Evolutionary conservation across 92 coral and sea anemone species (phyloP).

Genomic region (Actinostola sp.): DNA sequence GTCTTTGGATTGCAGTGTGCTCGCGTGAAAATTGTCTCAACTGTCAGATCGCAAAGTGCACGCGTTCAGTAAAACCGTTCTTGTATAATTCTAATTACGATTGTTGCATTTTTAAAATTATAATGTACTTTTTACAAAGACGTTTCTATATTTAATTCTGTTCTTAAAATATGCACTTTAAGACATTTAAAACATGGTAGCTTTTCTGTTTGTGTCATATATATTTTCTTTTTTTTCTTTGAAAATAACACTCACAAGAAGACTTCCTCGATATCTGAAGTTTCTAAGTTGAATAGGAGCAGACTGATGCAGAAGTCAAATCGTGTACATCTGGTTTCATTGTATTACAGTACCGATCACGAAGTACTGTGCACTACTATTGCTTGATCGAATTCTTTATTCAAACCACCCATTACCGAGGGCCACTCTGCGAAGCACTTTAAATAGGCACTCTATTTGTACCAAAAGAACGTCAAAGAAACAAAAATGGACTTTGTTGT

Average conservation of each 20-base stretch:
- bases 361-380: not conserved
- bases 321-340: slow-evolving; percentile 8
- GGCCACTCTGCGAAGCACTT: not conserved
- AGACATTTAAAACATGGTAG: not conserved
- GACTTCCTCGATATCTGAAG: not conserved
- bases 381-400: slow-evolving; percentile 12
- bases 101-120: not conserved
- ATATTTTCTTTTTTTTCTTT: not conserved
- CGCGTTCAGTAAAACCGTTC: not conserved
- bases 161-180: slow-evolving; percentile 4
- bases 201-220: not conserved
- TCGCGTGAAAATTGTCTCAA: not conserved
- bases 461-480: not conserved
- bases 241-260: not conserved
- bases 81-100: not conserved
- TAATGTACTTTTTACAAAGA: slow-evolving; percentile 6
- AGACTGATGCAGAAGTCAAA: slow-evolving; percentile 15
- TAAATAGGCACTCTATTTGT: not conserved
- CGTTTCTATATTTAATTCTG: slow-evolving; percentile 6
- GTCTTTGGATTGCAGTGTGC: not conserved
- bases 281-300: not conserved
- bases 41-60: not conserved
- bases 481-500: not conserved
- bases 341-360: slow-evolving; percentile 1
- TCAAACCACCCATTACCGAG: slow-evolving; percentile 13